Evolutionary conservation across 2,888 invertebrate genomes (phyloP), one percentile per base, ranked within the genome.

Genomic region (Esperia sulphurella): DNA sequence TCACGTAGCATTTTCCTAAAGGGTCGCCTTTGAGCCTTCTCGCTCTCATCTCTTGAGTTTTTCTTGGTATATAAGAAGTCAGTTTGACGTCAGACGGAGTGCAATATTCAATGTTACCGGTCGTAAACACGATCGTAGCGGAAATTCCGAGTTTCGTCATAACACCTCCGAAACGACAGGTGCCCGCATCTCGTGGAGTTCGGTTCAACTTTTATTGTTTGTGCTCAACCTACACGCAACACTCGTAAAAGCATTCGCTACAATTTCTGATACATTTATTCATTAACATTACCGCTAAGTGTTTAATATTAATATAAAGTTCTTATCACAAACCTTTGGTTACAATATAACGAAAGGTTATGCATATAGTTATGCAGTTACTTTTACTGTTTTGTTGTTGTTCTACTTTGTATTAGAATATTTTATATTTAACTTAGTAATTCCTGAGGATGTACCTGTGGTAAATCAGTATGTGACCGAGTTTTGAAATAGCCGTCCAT

Each of bases 241-340:
- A 48, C 59, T 63, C 67, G 61, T 71, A 72, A 74, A 69, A 57
- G 54, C 59, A 64, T 63, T 56, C 52, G 51, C 50, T 51, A 48
- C 46, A 51, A 57, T 55, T 57, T 58, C 50, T 51, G 58, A 58
- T 59, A 54, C 63, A 54, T 69, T 67, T 65, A 64, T 66, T 66
- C 64, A 64, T 61, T 55, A 61, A 55, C 53, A 58, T 61, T 58
- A 51, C 55, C 49, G 59, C 57, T 60, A 68, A 40, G 14, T 40
- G 40, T 40, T 35, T 40, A 40, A 40, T 40, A 40, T 40, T 40
- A 40, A 40, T 21, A 40, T 21, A 40, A 35, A 35, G n/a, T n/a
- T n/a, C 35, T 35, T 35, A 35, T 35, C 35, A 6, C 35, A n/a
- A 3, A 35, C 35, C 35, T 35, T 35, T 35, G n/a, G 31, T 21